A percentile compares a stretch with the other conserved stretches of the same genome.
phyloP scores from a whole-genome alignment of 2,797 vertebrate genomes.

The Hydrolagus colliei region DNA sequence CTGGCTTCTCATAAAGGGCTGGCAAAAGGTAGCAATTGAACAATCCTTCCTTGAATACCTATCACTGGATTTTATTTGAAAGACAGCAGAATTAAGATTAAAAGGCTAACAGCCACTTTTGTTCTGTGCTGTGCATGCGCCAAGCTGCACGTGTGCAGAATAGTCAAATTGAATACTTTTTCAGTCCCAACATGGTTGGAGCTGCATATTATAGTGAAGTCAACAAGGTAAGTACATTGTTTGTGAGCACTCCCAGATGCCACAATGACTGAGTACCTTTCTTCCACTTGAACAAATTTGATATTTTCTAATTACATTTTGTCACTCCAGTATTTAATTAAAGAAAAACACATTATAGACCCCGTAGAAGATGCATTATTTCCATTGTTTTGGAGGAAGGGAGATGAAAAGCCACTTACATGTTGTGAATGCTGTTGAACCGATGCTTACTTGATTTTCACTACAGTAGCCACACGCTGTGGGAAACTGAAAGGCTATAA shows the following conservation, averaged over 20 bases:
- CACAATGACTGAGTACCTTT: neutral
- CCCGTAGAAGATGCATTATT: too few species aligned
- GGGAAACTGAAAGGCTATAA: conserved; percentile 7
- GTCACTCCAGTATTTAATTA: neutral
- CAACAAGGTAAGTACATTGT: too few species aligned
- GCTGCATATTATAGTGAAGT: too few species aligned
- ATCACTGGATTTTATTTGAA: neutral
- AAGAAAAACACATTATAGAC: too few species aligned
- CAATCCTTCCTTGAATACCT: neutral
- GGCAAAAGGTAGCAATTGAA: neutral
- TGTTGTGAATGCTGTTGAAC: neutral
- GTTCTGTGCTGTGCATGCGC: too few species aligned
- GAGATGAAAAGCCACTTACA: neutral
- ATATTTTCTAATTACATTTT: too few species aligned
- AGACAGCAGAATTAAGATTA: neutral
- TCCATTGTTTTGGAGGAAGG: neutral
- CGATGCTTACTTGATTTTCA: neutral
- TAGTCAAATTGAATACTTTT: too few species aligned
- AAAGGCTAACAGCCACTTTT: too few species aligned
- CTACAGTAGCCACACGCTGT: neutral
- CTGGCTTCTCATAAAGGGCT: neutral
- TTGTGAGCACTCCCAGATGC: neutral
- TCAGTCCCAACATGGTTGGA: too few species aligned
- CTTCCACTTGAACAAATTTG: neutral
- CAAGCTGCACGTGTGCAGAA: too few species aligned